phyloP scores from a whole-genome alignment of 2,113 vertebrate species.

The Phalacrocorax brasilianus region DNA sequence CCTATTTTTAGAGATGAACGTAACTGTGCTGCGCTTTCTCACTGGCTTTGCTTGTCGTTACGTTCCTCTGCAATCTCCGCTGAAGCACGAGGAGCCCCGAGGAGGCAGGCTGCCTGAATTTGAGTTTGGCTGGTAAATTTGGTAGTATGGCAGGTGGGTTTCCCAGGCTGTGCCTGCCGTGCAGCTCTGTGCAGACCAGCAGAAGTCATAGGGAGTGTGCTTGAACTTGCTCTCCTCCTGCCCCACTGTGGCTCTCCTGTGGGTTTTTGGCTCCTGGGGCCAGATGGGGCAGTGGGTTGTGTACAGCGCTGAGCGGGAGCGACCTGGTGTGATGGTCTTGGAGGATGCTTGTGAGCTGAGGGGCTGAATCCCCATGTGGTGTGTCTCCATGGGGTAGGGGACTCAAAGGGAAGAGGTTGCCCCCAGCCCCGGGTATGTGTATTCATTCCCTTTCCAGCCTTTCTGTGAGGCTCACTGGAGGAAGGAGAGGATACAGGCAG shows the following conservation, averaged over 20 bases:
- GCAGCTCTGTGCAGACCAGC: not conserved
- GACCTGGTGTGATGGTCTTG: not conserved
- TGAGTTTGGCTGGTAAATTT: not conserved
- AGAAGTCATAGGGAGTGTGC: not conserved
- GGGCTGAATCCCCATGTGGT: not conserved
- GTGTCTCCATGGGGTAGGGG: not conserved
- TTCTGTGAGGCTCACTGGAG: not conserved
- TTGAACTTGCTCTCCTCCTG: not conserved
- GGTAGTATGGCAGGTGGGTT: not conserved
- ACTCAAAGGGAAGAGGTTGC: not conserved
- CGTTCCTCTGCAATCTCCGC: not conserved
- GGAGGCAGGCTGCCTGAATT: not conserved
- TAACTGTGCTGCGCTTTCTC: not conserved
- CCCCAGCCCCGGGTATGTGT: rapidly evolving
- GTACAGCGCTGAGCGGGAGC: not conserved
- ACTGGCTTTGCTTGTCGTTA: rapidly evolving
- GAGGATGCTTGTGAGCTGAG: not conserved
- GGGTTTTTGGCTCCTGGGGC: not conserved
- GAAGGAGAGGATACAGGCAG: not conserved
- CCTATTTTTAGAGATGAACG: slow-evolving; percentile 33
- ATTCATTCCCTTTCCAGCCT: not conserved
- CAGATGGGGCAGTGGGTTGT: not conserved
- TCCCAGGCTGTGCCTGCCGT: not conserved
- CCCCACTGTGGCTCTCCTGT: not conserved
- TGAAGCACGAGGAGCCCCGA: not conserved